Percentiles rank a stretch among this genome's conserved stretches.
These are phyloP conservation scores for Haliclona indistincta DNA, from an alignment of 37 sponge, comb jelly and placozoan species.

Conservation along the genomic window DNA sequence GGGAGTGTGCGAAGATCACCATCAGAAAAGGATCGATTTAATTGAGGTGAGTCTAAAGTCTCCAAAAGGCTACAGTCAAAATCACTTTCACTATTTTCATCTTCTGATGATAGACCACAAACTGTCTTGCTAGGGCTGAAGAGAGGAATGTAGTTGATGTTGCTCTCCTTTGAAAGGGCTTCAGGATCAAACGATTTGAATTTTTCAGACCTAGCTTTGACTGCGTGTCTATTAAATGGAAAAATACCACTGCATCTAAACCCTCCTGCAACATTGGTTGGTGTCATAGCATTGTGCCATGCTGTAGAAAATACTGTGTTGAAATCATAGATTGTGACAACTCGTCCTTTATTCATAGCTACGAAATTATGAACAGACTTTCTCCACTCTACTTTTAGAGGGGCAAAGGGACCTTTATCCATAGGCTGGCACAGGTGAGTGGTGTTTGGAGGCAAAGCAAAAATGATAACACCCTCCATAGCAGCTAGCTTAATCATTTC, in stretches of 20 bases:
- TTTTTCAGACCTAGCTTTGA: too few species aligned
- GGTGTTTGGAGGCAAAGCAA: slow-evolving; percentile 23
- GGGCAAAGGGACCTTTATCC: slow-evolving; percentile 14
- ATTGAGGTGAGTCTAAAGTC: too few species aligned
- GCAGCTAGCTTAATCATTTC: slow-evolving; percentile 14
- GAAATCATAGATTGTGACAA: slow-evolving; percentile 7
- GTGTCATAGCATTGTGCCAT: too few species aligned
- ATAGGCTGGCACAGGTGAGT: slow-evolving; percentile 20
- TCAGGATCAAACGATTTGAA: too few species aligned
- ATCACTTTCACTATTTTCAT: too few species aligned
- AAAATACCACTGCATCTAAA: slow-evolving; percentile 1
- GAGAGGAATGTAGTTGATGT: too few species aligned
- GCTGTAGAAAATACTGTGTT: not conserved
- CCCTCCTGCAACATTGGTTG: not conserved
- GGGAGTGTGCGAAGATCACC: too few species aligned
- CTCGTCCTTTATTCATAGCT: not conserved
- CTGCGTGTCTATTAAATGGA: slow-evolving; percentile 26
- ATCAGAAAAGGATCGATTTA: too few species aligned
- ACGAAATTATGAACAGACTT: not conserved
- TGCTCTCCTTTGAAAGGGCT: too few species aligned
- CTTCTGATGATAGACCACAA: too few species aligned
- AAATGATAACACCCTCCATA: slow-evolving; percentile 9
- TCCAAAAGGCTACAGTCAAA: too few species aligned
- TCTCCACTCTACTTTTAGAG: slow-evolving; percentile 11
- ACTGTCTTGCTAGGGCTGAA: too few species aligned